Base-by-base conservation (phyloP, 1,140 invertebrate genomes). In the Drosophila erecta region DNA sequence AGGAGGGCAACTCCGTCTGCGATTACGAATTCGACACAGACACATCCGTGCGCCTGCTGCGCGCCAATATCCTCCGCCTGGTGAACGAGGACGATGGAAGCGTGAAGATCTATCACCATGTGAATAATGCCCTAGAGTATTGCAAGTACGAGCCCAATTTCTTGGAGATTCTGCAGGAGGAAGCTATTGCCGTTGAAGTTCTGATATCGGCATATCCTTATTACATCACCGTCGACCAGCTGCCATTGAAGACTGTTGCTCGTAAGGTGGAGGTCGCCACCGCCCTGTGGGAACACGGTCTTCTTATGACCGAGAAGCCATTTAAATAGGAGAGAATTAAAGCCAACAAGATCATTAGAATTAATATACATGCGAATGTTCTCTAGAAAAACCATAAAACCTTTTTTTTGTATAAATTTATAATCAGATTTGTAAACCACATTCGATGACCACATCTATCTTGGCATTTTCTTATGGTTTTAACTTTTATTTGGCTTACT, bases 51-150 rank as follows among this genome's bases (percentile, higher is more conserved):
- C 95, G 96, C 79, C 92, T 97, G 20, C 76, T 96, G 33, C 93
- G 96, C 59, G 94, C 94, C 54, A 95, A 96, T 91, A 95, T 95
- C 70, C 53, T 96, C 62, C 95, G 96, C 59, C 92, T 98, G 70
- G 94, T 97, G 1, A 50, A n/a, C 1, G 51, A 46, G 22, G 93
- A 94, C 17, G 96, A 96, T 78, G 94, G 95, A 41, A 79, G 70
- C 2, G 93, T 95, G 40, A 94, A 94, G 37, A 79, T 98, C 43
- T 98, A 97, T 92, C 97, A 97, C 92, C 95, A 95, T 60, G 93
- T 94, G 51, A 96, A 98, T 86, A 99, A 99, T 93, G 95, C 96
- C 0, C 93, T 96, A 71, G 94, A 96, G 69, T 98, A 97, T 90
- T 97, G 97, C 90, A 97, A 95, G 35, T 95, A 95, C 91, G 97